These are phyloP conservation scores for Vireo griseus DNA, from an alignment of 2,797 vertebrate genomes.

Conservation along the genomic window DNA sequence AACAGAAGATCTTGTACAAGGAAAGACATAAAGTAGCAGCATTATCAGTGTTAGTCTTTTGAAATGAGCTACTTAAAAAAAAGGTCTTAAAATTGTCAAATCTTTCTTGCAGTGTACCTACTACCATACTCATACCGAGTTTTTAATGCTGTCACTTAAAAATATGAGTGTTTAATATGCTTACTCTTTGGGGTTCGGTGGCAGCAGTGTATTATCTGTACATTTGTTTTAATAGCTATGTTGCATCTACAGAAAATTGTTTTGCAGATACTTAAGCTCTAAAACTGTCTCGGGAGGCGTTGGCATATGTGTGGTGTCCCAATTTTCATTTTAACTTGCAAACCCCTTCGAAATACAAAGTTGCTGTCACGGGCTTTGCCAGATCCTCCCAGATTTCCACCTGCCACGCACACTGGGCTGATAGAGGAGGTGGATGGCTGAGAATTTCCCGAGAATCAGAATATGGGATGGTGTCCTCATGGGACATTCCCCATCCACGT, in stretches of 20 bases:
- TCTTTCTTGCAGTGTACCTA: not conserved
- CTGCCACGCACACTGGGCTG: not conserved
- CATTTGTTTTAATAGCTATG: not conserved
- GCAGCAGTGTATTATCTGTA: not conserved
- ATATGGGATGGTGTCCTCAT: not conserved
- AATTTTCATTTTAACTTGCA: not conserved
- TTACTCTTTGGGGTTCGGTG: not conserved
- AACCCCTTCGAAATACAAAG: not conserved
- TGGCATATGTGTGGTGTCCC: not conserved
- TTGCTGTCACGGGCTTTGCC: not conserved
- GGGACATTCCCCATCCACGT: rapidly evolving
- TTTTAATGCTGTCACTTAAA: not conserved
- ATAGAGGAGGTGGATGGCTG: not conserved
- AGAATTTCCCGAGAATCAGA: not conserved
- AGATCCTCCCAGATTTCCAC: not conserved
- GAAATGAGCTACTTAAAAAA: not conserved
- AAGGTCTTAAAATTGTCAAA: not conserved
- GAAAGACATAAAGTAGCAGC: not conserved
- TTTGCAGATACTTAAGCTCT: not conserved
- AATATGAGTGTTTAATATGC: not conserved
- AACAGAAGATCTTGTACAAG: not conserved
- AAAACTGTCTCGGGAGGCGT: not conserved
- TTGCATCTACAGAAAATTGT: not conserved
- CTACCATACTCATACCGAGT: not conserved
- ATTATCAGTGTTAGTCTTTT: not conserved